Conservation (phyloP, 1,140 invertebrate species). For the Neodiprion lecontei region DNA sequence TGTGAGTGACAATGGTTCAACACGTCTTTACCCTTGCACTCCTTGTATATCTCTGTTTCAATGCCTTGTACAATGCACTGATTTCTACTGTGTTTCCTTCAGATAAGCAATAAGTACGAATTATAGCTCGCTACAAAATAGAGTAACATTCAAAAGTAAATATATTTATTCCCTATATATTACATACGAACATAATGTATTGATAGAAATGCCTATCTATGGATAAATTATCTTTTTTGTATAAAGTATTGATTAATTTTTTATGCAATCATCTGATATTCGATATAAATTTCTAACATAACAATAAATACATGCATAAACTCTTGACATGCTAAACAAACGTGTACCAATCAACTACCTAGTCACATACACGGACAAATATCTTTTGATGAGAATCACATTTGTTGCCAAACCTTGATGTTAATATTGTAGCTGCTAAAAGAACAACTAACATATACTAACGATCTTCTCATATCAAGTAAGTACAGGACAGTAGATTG, state of each 20-base stretch:
- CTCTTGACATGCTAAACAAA: not conserved
- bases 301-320: slow-evolving; percentile 1
- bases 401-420: not conserved
- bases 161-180: slow-evolving; percentile 21
- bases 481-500: slow-evolving; percentile 30
- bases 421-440: not conserved
- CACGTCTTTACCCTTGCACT: slow-evolving; percentile 49
- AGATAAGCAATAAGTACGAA: not conserved
- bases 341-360: not conserved
- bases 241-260: slow-evolving; percentile 11
- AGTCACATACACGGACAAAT: slow-evolving; percentile 2
- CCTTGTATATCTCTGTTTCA: slow-evolving; percentile 48
- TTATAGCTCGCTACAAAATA: not conserved
- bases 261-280: not conserved
- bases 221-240: slow-evolving; percentile 11
- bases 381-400: slow-evolving; percentile 8
- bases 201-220: slow-evolving; percentile 12
- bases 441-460: not conserved
- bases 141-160: slow-evolving; percentile 31
- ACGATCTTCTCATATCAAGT: not conserved
- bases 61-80: slow-evolving; percentile 47
- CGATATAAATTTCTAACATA: not conserved
- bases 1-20: slow-evolving; percentile 59
- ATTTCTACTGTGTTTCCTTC: slow-evolving; percentile 35
- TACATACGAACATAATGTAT: slow-evolving; percentile 17